Evolutionary conservation across 2,888 invertebrate genomes (phyloP), one percentile per base, ranked within the genome.

Genomic region (Mycogona germanica): DNA sequence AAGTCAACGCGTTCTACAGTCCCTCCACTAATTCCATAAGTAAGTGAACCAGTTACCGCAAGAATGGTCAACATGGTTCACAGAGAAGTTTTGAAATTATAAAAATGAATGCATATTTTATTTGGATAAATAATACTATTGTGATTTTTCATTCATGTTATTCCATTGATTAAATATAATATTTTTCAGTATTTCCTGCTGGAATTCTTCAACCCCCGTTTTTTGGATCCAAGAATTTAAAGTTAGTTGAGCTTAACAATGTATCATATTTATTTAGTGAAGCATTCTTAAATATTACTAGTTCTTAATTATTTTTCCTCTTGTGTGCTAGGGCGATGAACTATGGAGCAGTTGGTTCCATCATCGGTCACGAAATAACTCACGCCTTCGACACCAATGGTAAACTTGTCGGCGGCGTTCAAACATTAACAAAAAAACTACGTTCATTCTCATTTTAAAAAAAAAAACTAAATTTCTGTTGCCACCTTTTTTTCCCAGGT

Each of bases 401-500:
- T 53, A 53, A 26, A 23, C 25, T 45, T 28, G 17, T 25, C 14
- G 12, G 3, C 26, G 23, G 2, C 14, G 17, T 23, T 26, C 7
- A 9, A 25, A 14, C 21, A 12, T 46, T 46, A 46, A 41, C 41
- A 14, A 41, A 41, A 41, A 7, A 12, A 12, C 41, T n/a, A 23
- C 21, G 25, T 38, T 12, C n/a, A 25, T 7, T 25, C 25, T 40
- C 40, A 12, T 28, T 46, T 49, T n/a, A 26, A 42, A 30, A n/a
- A 46, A 23, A 29, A 3, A 21, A n/a, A 49, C 9, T n/a, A n/a
- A n/a, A n/a, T n/a, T n/a, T 12, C 19, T 17, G 9, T 12, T 17
- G 42, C 7, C 19, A 12, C 17, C 14, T 14, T 14, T 17, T 9
- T n/a, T n/a, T n/a, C n/a, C n/a, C 35, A 55, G 85, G 84, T 12